These are phyloP conservation scores for Sander vitreus DNA, from an alignment of 2,113 vertebrate species.

Conservation along the genomic window DNA sequence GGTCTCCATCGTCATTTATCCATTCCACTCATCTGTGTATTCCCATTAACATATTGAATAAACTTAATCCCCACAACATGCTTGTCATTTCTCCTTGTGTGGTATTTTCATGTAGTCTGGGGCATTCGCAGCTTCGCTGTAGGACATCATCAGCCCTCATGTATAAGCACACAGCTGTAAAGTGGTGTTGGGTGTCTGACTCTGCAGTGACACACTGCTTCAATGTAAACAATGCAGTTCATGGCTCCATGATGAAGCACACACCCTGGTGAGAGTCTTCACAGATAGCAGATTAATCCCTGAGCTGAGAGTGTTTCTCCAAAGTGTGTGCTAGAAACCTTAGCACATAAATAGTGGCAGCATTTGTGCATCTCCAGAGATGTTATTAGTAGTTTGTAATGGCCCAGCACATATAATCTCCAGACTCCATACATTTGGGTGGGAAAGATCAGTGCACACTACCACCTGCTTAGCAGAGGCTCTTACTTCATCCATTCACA, in stretches of 20 bases:
- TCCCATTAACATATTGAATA: conserved; percentile 73
- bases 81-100: conserved; percentile 51
- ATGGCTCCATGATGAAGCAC: neutral
- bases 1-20: conserved; percentile 76
- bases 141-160: conserved; percentile 7
- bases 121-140: conserved; percentile 20
- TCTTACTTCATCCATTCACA: conserved; percentile 49
- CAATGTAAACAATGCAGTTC: conserved; percentile 30
- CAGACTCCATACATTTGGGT: conserved; percentile 70
- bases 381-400: conserved; percentile 74
- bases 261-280: conserved; percentile 19
- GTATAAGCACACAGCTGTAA: conserved; percentile 24
- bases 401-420: conserved; percentile 65
- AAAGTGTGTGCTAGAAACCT: conserved; percentile 38
- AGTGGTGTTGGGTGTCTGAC: neutral
- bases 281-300: conserved; percentile 45
- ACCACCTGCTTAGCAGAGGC: conserved; percentile 63
- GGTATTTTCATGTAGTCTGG: conserved; percentile 39
- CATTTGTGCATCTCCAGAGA: conserved; percentile 48
- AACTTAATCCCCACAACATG: conserved; percentile 64
- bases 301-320: conserved; percentile 26
- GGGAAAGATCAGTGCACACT: conserved; percentile 62
- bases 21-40: conserved; percentile 67
- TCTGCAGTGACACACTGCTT: conserved; percentile 23
- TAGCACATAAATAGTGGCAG: conserved; percentile 24